Conservation (phyloP, 1,140 invertebrate species). For the Drosophila miranda region DNA sequence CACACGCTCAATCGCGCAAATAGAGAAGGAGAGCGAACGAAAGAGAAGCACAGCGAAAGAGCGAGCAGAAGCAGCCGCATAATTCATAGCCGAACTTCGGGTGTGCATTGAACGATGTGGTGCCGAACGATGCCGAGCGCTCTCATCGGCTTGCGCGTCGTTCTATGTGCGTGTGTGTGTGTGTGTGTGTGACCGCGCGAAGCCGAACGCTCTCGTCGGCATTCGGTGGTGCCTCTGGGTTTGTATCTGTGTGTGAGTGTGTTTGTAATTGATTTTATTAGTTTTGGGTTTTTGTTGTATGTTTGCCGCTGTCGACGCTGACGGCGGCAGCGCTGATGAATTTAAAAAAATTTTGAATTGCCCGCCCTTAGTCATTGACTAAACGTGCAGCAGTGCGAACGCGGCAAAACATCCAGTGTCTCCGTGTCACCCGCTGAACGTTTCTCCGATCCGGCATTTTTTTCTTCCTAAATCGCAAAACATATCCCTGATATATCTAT, state of each 20-base stretch:
- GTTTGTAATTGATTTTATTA: slow-evolving; percentile 82
- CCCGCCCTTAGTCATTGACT: slow-evolving; percentile 82
- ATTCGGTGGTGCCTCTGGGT: slow-evolving; percentile 26
- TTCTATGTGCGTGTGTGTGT: too few species aligned
- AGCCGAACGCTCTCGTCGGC: slow-evolving; percentile 18
- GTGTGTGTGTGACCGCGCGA: too few species aligned
- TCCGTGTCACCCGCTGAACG: slow-evolving; percentile 5
- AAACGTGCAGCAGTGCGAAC: too few species aligned
- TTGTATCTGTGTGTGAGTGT: slow-evolving; percentile 57
- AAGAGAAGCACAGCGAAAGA: slow-evolving; percentile 5
- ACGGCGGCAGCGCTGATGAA: slow-evolving; percentile 60
- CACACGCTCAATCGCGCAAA: background rate
- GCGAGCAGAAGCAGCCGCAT: background rate
- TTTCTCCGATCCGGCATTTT: slow-evolving; percentile 2
- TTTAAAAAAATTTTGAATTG: slow-evolving; percentile 82
- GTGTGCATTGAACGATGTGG: background rate
- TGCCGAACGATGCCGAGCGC: too few species aligned
- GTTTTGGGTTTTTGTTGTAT: slow-evolving; percentile 79
- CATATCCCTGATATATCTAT: too few species aligned
- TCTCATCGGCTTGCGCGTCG: too few species aligned
- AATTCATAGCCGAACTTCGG: slow-evolving; percentile 1
- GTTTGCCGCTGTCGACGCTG: slow-evolving; percentile 68
- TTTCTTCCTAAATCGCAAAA: slow-evolving; percentile 3
- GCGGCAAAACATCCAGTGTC: too few species aligned
- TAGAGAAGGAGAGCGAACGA: slow-evolving; percentile 7